Evolutionary conservation across 2,113 vertebrate genomes (phyloP).

Genomic region (Zosterops lateralis): DNA sequence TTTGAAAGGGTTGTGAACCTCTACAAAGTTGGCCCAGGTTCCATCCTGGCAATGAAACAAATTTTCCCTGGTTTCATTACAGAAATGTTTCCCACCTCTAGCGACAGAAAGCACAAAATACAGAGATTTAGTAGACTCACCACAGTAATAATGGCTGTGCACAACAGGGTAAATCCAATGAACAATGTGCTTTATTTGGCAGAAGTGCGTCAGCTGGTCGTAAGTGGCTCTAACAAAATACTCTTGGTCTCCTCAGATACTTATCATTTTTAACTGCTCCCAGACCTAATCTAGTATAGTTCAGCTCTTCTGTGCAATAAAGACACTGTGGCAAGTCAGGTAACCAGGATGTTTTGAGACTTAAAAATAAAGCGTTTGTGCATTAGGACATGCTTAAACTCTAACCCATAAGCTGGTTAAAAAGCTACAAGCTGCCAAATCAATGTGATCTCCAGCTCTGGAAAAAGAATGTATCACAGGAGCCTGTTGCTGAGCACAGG

Average conservation of each 20-base stretch:
- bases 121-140: conserved; percentile 63
- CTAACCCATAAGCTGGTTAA: not conserved
- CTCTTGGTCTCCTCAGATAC: not conserved
- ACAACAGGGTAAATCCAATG: conserved; percentile 46
- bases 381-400: not conserved
- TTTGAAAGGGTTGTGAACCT: conserved; percentile 43
- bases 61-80: conserved; percentile 62
- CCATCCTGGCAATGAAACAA: conserved; percentile 57
- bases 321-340: not conserved
- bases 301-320: conserved; percentile 7
- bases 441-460: not conserved
- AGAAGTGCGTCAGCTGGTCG: conserved; percentile 45
- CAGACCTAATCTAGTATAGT: not conserved
- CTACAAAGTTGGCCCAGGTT: conserved; percentile 20
- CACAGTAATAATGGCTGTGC: conserved; percentile 57
- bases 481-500: not conserved
- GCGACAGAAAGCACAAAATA: conserved; percentile 45
- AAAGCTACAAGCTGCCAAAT: not conserved
- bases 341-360: not conserved
- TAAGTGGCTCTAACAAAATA: conserved; percentile 21
- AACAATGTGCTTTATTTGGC: conserved; percentile 47
- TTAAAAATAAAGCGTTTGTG: not conserved
- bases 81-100: conserved; percentile 62
- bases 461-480: not conserved
- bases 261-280: conserved; percentile 17